A percentile compares a stretch with the other conserved stretches of the same genome.
These are phyloP conservation scores for Neoseiulus cucumeris DNA, from an alignment of 1,140 invertebrate species.

Conservation along the genomic window DNA sequence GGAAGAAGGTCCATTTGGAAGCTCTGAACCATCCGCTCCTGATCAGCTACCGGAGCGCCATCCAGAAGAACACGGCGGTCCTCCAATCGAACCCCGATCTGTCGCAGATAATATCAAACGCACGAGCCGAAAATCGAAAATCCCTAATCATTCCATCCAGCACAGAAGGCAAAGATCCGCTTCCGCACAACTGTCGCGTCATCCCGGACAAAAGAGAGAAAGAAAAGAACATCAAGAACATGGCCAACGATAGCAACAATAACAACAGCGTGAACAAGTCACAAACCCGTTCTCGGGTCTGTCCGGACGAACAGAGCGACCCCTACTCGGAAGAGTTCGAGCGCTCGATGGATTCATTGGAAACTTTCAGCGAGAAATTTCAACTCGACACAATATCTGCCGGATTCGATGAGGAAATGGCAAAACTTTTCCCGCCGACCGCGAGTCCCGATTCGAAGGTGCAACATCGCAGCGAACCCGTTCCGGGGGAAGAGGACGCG, in stretches of 20 bases:
- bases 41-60: background rate
- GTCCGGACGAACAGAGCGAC: background rate
- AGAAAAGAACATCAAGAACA: background rate
- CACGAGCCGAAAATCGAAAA: background rate
- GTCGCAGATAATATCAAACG: slow-evolving; percentile 1
- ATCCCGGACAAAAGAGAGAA: background rate
- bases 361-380: background rate
- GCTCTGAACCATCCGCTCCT: background rate
- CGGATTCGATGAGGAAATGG: background rate
- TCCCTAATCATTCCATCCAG: background rate
- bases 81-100: slow-evolving; percentile 8
- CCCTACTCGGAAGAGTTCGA: slow-evolving; percentile 4
- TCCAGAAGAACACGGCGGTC: background rate
- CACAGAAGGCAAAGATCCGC: background rate
- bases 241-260: background rate
- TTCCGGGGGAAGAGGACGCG: too few relatives aligned
- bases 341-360: background rate
- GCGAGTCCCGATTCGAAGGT: background rate
- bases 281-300: background rate
- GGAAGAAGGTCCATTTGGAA: background rate
- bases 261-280: background rate
- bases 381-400: background rate
- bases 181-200: background rate
- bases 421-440: background rate
- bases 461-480: too few relatives aligned